Evolutionary conservation across 2,888 invertebrate species (phyloP).

Genomic region (Tanytarsus gracilentus): DNA sequence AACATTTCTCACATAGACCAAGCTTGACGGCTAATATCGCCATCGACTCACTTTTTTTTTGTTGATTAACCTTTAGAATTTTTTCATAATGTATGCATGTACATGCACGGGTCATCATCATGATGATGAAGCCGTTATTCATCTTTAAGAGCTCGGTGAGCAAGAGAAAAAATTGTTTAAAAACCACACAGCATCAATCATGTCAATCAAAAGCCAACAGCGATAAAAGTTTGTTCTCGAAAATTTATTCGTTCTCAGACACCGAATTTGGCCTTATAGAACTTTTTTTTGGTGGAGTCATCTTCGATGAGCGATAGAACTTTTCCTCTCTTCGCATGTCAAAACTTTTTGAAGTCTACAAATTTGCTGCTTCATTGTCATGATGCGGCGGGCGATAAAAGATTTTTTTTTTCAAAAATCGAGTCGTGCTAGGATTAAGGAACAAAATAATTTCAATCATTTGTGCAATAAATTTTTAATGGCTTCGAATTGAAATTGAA

Average conservation of each 20-base stretch:
- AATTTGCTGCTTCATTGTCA: constrained; percentile 15
- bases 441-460: too few species aligned
- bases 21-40: constrained; percentile 5
- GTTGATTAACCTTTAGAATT: not conserved
- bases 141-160: too few species aligned
- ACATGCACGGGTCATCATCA: constrained; percentile 10
- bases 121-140: constrained; percentile 13
- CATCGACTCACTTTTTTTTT: not conserved
- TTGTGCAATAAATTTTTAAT: too few species aligned
- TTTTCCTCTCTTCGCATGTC: constrained; percentile 10
- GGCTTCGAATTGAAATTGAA: too few species aligned
- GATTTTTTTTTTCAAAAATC: not conserved
- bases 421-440: too few species aligned
- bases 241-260: not conserved
- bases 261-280: not conserved
- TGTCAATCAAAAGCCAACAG: constrained; percentile 1
- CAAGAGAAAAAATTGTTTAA: too few species aligned
- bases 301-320: constrained; percentile 1
- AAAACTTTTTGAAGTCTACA: constrained; percentile 18
- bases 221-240: not conserved
- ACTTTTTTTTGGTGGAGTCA: not conserved
- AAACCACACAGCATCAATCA: constrained; percentile 13
- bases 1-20: not conserved
- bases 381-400: not conserved
- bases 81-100: not conserved